A percentile compares a stretch with the other conserved stretches of the same genome.
These are phyloP conservation scores for Oryctes rhinoceros DNA, from an alignment of 1,140 invertebrate genomes.

Conservation along the genomic window DNA sequence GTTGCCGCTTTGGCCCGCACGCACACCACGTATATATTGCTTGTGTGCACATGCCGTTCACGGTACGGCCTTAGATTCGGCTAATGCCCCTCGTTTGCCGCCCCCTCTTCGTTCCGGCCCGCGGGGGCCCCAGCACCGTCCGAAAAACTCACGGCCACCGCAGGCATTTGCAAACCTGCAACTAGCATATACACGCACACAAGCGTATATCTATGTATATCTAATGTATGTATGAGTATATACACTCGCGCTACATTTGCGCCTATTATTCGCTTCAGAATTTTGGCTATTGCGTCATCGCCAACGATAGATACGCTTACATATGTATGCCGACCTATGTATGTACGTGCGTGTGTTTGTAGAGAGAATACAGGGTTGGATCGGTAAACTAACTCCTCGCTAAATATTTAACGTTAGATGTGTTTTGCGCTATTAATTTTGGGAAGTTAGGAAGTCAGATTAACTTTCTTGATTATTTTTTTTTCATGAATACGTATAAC, in stretches of 20 bases:
- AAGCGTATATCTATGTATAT: neutral
- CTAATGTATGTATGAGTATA: slow-evolving; percentile 34
- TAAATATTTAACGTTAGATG: too few species aligned
- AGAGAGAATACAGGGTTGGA: neutral
- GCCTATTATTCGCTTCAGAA: slow-evolving; percentile 32
- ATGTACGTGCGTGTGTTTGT: neutral
- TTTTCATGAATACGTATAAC: too few species aligned
- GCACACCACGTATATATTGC: slow-evolving; percentile 44
- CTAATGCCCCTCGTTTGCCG: slow-evolving; percentile 53
- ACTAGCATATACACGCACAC: slow-evolving; percentile 16
- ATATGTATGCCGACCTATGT: neutral
- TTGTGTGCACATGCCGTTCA: slow-evolving; percentile 50
- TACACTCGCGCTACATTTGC: slow-evolving; percentile 19
- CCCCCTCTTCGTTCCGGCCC: slow-evolving; percentile 43
- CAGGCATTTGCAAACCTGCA: slow-evolving; percentile 56
- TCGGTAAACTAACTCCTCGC: neutral
- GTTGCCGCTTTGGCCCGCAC: slow-evolving; percentile 47
- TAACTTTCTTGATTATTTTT: too few species aligned
- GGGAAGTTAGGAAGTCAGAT: too few species aligned
- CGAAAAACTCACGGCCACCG: slow-evolving; percentile 51
- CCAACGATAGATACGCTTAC: neutral
- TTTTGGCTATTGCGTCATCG: slow-evolving; percentile 31
- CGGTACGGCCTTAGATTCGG: slow-evolving; percentile 56
- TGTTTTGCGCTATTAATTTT: too few species aligned
- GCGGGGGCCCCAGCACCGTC: slow-evolving; percentile 28